Percentiles rank a stretch among this genome's conserved stretches.
Evolutionary conservation across 2,113 vertebrate genomes (phyloP).

Genomic region (Gobius niger): DNA sequence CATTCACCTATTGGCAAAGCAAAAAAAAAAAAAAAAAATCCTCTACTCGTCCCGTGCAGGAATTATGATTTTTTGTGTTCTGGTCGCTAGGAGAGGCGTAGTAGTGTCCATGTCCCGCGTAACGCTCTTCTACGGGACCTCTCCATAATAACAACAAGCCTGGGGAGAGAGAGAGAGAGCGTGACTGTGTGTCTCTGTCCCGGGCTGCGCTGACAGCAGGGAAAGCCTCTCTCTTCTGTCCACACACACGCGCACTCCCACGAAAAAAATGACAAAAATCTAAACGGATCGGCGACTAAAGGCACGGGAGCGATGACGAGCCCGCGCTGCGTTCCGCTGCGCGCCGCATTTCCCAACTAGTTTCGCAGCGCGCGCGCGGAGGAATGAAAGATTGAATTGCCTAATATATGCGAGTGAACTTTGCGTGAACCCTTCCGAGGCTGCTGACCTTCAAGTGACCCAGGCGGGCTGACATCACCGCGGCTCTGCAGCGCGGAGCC

Average conservation of each 20-base stretch:
- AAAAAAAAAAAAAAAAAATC: neutral
- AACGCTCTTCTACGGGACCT: conserved; percentile 29
- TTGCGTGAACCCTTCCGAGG: conserved; percentile 96
- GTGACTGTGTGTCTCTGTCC: conserved; percentile 29
- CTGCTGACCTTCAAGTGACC: conserved; percentile 99
- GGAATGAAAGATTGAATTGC: conserved; percentile 97
- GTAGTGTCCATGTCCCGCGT: conserved; percentile 80
- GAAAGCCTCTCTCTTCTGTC: neutral
- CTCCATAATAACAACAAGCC: conserved; percentile 24
- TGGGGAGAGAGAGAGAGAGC: neutral
- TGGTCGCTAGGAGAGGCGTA: conserved; percentile 83
- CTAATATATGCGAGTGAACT: conserved; percentile 99
- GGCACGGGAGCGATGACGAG: conserved; percentile 74
- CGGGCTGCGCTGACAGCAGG: conserved; percentile 12
- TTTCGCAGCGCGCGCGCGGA: conserved; percentile 81
- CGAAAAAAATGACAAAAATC: conserved; percentile 25
- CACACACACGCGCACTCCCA: too few relatives aligned
- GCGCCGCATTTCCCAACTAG: conserved; percentile 95
- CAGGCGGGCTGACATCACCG: conserved; percentile 95
- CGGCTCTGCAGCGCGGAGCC: conserved; percentile 60
- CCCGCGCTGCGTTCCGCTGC: conserved; percentile 84
- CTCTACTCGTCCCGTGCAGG: conserved; percentile 81
- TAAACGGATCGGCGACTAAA: conserved; percentile 52
- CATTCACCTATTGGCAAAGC: conserved; percentile 26
- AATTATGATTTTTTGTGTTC: conserved; percentile 91